Percentiles rank a stretch among this genome's conserved stretches.
phyloP scores from a whole-genome alignment of 2,888 invertebrate genomes.

The Dione vanillae region DNA sequence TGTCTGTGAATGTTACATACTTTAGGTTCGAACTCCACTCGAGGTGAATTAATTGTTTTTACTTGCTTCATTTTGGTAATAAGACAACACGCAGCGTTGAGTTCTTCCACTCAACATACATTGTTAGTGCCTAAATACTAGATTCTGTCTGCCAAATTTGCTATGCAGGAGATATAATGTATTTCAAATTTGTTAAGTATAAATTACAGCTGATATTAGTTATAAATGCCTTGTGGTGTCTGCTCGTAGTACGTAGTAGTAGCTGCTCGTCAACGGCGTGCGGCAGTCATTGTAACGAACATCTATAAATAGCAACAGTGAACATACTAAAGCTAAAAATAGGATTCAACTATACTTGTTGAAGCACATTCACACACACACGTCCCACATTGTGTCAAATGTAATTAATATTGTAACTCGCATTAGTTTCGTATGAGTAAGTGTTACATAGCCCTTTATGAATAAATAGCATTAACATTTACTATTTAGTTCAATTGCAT shows the following conservation, averaged over 20 bases:
- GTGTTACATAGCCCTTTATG: not conserved
- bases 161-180: not conserved
- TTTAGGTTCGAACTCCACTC: too few species aligned
- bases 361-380: not conserved
- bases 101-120: not conserved
- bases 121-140: not conserved
- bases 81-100: not conserved
- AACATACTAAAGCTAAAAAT: not conserved
- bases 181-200: too few species aligned
- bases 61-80: too few species aligned
- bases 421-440: not conserved
- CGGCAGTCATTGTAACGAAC: too few species aligned
- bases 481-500: slow-evolving; percentile 4
- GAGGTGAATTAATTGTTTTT: too few species aligned
- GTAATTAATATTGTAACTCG: not conserved
- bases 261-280: too few species aligned
- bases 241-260: too few species aligned
- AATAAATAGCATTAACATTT: not conserved
- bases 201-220: too few species aligned
- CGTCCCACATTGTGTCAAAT: not conserved
- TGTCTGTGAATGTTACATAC: too few species aligned
- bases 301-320: not conserved
- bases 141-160: not conserved
- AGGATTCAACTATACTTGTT: not conserved
- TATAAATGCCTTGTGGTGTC: too few species aligned